Percentiles rank a stretch among this genome's conserved stretches.
Evolutionary conservation across 2,797 vertebrate species (phyloP).

Genomic region (Chanos chanos): DNA sequence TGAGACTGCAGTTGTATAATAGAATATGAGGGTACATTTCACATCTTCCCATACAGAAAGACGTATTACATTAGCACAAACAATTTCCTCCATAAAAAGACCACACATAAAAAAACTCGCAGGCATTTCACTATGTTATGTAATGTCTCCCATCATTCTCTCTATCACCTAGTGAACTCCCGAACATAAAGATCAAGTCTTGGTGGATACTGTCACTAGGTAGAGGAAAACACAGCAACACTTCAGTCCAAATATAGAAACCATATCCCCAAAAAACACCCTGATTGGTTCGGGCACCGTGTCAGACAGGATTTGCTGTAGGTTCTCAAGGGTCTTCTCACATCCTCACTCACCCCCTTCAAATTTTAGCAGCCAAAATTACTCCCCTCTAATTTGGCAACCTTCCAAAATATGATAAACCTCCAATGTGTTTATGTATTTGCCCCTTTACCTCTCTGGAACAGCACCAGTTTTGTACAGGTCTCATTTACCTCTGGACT

Average conservation of each 20-base stretch:
- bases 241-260: slow-evolving; percentile 46
- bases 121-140: slow-evolving; percentile 39
- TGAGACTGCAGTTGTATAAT: no score
- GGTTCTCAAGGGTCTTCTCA: slow-evolving; percentile 45
- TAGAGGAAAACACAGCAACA: slow-evolving; percentile 31
- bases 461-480: slow-evolving; percentile 1
- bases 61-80: no score
- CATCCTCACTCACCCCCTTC: slow-evolving; percentile 34
- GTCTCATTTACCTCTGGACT: slow-evolving; percentile 10
- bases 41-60: no score
- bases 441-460: neutral
- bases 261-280: slow-evolving; percentile 23
- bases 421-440: slow-evolving; percentile 38
- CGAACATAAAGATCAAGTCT: slow-evolving; percentile 16
- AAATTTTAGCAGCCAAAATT: slow-evolving; percentile 41
- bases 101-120: no score
- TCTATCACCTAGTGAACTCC: slow-evolving; percentile 6
- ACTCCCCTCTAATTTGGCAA: slow-evolving; percentile 43
- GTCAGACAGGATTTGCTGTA: slow-evolving; percentile 32
- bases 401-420: slow-evolving; percentile 25
- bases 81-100: no score
- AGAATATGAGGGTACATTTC: no score
- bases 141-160: no score
- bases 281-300: slow-evolving; percentile 35
- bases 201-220: slow-evolving; percentile 30